phyloP scores from a whole-genome alignment of 2,797 vertebrate genomes.

The Phataginus tricuspis region DNA sequence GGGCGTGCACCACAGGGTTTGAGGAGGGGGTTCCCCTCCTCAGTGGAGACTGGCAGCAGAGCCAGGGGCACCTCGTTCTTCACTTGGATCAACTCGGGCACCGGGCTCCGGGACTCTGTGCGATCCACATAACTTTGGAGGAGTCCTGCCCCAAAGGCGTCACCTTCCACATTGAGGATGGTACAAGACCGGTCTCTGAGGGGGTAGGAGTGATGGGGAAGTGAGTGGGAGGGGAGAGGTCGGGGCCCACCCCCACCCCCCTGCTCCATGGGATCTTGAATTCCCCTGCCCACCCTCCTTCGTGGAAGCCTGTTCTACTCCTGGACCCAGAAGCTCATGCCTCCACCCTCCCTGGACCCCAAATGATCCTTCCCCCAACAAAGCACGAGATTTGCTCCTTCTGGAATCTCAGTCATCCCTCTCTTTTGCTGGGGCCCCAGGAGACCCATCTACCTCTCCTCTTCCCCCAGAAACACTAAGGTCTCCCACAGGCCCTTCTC shows the following conservation, averaged over 20 bases:
- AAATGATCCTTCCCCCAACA: background rate
- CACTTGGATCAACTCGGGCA: slow-evolving; percentile 83
- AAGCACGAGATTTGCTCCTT: background rate
- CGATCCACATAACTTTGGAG: slow-evolving; percentile 90
- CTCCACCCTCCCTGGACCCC: background rate
- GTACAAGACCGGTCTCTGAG: slow-evolving; percentile 94
- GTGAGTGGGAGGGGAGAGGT: background rate
- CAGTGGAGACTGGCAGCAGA: rapidly evolving
- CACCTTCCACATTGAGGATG: slow-evolving; percentile 93
- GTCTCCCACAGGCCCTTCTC: background rate
- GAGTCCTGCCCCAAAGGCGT: slow-evolving; percentile 93
- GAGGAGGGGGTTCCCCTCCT: slow-evolving; percentile 87
- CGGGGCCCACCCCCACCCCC: no score
- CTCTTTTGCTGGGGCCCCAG: background rate
- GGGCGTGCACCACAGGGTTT: slow-evolving; percentile 35
- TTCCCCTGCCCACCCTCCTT: background rate
- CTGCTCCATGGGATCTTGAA: background rate
- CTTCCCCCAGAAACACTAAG: background rate
- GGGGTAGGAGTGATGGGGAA: rapidly evolving
- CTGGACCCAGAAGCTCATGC: background rate
- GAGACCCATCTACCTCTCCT: background rate
- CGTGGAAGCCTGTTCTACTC: no score
- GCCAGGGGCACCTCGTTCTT: slow-evolving; percentile 60
- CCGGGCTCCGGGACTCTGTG: background rate
- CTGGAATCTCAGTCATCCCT: background rate